phyloP scores from a whole-genome alignment of 2,113 vertebrate species.

The Xiphorhynchus elegans region DNA sequence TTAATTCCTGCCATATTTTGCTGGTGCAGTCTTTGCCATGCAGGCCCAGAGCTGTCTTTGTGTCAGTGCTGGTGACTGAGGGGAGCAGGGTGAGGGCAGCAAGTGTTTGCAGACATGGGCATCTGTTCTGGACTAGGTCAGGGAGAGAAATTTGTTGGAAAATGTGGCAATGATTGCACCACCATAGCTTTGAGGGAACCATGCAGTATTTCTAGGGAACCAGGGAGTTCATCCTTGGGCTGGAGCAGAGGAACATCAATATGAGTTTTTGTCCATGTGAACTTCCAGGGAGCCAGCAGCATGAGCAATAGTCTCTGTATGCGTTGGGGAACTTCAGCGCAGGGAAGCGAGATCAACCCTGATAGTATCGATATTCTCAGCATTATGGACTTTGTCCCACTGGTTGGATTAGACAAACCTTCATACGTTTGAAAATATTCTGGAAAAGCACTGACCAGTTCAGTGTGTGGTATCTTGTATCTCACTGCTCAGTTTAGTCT shows the following conservation, averaged over 20 bases:
- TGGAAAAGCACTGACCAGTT: not conserved
- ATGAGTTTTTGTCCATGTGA: not conserved
- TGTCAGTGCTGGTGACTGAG: accelerated
- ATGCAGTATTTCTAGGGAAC: not conserved
- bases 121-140: not conserved
- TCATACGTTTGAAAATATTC: not conserved
- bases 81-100: not conserved
- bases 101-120: not conserved
- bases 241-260: not conserved
- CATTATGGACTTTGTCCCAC: not conserved
- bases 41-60: accelerated
- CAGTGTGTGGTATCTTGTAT: not conserved
- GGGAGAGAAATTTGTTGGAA: not conserved
- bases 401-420: not conserved
- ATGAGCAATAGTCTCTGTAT: not conserved
- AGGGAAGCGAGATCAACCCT: not conserved
- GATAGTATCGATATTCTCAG: not conserved
- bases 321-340: not conserved
- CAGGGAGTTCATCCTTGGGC: not conserved
- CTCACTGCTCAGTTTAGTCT: not conserved
- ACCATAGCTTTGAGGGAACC: not conserved
- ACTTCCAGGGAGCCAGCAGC: not conserved
- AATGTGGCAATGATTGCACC: not conserved
- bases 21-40: not conserved
- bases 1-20: not conserved